Evolutionary conservation across 2,888 invertebrate species (phyloP).

Genomic region (Rhingia campestris): DNA sequence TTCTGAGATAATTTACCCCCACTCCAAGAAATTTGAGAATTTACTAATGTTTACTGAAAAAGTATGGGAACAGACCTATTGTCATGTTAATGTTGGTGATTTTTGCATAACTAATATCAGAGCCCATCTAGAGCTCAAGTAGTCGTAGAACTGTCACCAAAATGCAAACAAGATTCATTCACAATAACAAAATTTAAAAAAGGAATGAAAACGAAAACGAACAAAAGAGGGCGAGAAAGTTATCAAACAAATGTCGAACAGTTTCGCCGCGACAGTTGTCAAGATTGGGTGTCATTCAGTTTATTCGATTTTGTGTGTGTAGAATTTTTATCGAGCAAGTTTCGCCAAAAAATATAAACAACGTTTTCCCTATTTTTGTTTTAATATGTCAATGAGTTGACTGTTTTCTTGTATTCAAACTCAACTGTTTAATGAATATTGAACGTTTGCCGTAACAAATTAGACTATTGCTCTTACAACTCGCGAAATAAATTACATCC

Average conservation of each 20-base stretch:
- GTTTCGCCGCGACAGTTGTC: conserved; percentile 30
- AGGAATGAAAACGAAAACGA: not conserved
- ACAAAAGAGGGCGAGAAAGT: not conserved
- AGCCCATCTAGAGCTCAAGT: not conserved
- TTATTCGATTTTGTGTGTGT: not conserved
- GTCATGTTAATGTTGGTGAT: too few relatives aligned
- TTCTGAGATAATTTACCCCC: too few relatives aligned
- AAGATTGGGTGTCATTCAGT: not conserved
- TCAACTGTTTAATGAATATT: not conserved
- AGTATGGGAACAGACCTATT: too few relatives aligned
- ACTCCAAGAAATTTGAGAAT: too few relatives aligned
- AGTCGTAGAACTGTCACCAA: not conserved
- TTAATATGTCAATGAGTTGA: not conserved
- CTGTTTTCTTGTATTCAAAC: not conserved
- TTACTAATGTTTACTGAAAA: too few relatives aligned
- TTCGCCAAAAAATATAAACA: not conserved
- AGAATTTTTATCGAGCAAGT: not conserved
- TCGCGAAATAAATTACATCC: not conserved
- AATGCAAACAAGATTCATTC: not conserved
- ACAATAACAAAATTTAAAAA: conserved; percentile 20
- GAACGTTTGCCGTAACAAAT: not conserved
- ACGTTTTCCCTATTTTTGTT: not conserved
- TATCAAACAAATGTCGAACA: conserved; percentile 34
- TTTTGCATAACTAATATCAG: too few relatives aligned
- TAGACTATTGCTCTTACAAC: not conserved